phyloP scores from a whole-genome alignment of 2,797 vertebrate genomes.

The Catharus ustulatus region DNA sequence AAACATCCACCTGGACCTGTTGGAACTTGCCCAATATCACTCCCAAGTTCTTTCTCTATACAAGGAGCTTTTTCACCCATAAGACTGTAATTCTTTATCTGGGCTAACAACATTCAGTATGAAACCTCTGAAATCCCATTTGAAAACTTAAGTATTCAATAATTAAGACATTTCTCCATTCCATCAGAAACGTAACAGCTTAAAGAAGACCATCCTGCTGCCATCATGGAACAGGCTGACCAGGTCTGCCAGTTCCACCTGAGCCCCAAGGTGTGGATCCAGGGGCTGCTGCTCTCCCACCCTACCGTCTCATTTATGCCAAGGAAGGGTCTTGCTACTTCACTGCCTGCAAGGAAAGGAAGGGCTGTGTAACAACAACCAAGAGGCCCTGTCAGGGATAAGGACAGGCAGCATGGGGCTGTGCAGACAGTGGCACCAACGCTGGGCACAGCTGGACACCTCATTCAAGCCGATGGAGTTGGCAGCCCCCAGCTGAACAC shows the following conservation, averaged over 20 bases:
- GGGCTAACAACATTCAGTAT: background rate
- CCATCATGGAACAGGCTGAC: accelerated
- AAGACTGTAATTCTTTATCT: background rate
- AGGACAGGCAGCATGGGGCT: background rate
- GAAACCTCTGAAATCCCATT: constrained; percentile 1
- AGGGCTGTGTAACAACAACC: background rate
- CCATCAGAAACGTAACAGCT: background rate
- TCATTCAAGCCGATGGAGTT: background rate
- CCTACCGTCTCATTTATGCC: background rate
- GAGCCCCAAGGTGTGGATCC: background rate
- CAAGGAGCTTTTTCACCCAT: background rate
- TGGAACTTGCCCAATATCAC: constrained; percentile 8
- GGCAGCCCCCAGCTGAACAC: background rate
- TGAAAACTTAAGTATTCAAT: background rate
- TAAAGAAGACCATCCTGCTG: background rate
- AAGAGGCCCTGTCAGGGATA: background rate
- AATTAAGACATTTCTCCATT: background rate
- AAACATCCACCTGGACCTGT: background rate
- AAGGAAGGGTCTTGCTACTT: background rate
- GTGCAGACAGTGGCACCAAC: background rate
- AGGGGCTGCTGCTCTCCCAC: background rate
- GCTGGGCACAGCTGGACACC: background rate
- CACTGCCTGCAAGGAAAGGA: background rate
- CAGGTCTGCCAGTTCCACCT: background rate
- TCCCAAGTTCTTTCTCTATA: background rate